These are phyloP conservation scores for Sinosuthora webbiana DNA, from an alignment of 2,113 vertebrate genomes.

Conservation along the genomic window DNA sequence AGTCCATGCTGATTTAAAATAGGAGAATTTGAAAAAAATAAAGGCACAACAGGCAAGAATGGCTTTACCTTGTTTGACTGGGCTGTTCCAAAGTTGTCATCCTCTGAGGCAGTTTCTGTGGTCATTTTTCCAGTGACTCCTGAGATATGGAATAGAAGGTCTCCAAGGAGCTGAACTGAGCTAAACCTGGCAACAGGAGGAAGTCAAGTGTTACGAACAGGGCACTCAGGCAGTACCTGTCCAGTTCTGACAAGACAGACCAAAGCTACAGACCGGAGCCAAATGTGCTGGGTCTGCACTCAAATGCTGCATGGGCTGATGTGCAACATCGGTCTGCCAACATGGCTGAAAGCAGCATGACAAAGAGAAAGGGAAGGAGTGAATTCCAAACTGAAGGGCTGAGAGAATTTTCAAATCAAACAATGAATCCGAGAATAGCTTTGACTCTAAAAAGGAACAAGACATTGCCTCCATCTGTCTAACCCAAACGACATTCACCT, in stretches of 20 bases:
- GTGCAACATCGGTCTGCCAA: neutral
- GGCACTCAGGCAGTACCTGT: neutral
- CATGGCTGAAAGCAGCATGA: neutral
- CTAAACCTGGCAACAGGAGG: conserved; percentile 83
- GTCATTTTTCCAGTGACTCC: conserved; percentile 99
- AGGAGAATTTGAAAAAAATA: neutral
- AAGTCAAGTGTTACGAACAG: neutral
- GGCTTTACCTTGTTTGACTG: conserved; percentile 90
- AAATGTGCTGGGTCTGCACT: neutral
- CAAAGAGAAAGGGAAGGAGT: neutral
- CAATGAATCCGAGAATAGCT: neutral
- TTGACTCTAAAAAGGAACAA: neutral
- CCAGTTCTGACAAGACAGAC: neutral
- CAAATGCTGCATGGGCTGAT: neutral
- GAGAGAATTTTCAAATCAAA: neutral
- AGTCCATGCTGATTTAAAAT: neutral
- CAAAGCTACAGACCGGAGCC: neutral
- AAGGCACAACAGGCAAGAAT: neutral
- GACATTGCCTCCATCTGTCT: neutral
- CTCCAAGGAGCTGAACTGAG: conserved; percentile 97
- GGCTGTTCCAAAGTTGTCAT: conserved; percentile 97
- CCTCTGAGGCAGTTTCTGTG: conserved; percentile 95
- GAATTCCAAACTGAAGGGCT: neutral
- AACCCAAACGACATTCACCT: neutral
- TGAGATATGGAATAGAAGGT: conserved; percentile 97